Conservation (phyloP, 2,888 invertebrate species). For the Coleophora flavipennella region DNA sequence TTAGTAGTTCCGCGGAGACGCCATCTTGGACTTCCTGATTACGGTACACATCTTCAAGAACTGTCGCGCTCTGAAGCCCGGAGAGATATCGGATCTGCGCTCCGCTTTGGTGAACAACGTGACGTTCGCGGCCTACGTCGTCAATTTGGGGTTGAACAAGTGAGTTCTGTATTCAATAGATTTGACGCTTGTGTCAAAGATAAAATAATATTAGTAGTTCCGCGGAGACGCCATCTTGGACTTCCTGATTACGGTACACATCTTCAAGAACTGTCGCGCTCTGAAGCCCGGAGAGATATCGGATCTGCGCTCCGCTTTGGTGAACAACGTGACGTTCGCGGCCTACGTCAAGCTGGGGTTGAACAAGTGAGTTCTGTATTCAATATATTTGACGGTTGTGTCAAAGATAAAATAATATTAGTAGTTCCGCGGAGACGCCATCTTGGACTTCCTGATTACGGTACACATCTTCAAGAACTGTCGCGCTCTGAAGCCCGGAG, state of each 20-base stretch:
- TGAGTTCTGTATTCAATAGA: too few species aligned
- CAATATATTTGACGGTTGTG: too few species aligned
- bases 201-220: too few species aligned
- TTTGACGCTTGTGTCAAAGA: too few species aligned
- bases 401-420: too few species aligned
- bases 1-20: slow-evolving; percentile 94
- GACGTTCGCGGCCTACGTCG: slow-evolving; percentile 92
- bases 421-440: slow-evolving; percentile 94
- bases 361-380: slow-evolving; percentile 84
- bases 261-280: slow-evolving; percentile 81
- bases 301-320: slow-evolving; percentile 93
- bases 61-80: slow-evolving; percentile 79
- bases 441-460: slow-evolving; percentile 92
- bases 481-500: slow-evolving; percentile 81
- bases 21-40: slow-evolving; percentile 90
- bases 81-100: slow-evolving; percentile 92
- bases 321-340: slow-evolving; percentile 97
- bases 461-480: slow-evolving; percentile 87
- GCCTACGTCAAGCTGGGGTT: slow-evolving; percentile 88
- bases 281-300: slow-evolving; percentile 91
- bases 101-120: slow-evolving; percentile 97
- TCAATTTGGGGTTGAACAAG: slow-evolving; percentile 88
- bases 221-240: slow-evolving; percentile 93
- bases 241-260: slow-evolving; percentile 88
- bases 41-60: slow-evolving; percentile 90